Evolutionary conservation across 2,888 invertebrate species (phyloP).

Genomic region (Nomada goodeniana): DNA sequence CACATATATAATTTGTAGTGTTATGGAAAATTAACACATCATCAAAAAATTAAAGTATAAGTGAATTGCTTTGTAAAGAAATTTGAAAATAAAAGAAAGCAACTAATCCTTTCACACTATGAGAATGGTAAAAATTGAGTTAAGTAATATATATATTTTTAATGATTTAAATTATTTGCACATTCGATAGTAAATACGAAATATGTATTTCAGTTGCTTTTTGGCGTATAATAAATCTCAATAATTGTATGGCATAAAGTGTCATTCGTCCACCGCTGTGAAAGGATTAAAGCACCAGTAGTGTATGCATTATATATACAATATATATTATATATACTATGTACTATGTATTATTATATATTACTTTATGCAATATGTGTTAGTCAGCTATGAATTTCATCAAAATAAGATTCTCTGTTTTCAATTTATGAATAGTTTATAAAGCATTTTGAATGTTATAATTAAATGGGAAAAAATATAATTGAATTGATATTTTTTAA

Average conservation of each 20-base stretch:
- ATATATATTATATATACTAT: no score
- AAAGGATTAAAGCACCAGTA: conserved; percentile 7
- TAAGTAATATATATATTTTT: neutral
- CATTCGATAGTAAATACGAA: neutral
- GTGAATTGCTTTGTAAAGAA: conserved; percentile 48
- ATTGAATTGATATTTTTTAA: neutral
- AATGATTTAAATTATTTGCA: neutral
- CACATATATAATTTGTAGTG: conserved; percentile 49
- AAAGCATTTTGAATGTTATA: neutral
- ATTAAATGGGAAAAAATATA: neutral
- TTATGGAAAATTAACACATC: conserved; percentile 35
- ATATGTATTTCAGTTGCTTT: neutral
- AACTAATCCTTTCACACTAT: no score
- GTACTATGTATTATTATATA: no score
- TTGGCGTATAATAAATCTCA: neutral
- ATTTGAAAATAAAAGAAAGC: conserved; percentile 11
- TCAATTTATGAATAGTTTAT: neutral
- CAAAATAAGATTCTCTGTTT: neutral
- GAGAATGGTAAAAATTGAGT: neutral
- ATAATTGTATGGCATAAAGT: neutral
- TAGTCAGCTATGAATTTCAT: no score
- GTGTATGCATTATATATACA: neutral
- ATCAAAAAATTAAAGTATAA: conserved; percentile 41
- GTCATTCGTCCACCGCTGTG: conserved; percentile 7
- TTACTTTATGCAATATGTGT: no score